Evolutionary conservation across 2,797 vertebrate genomes (phyloP), one percentile per base, ranked within the genome.

Genomic region (Acrocephalus scirpaceus): DNA sequence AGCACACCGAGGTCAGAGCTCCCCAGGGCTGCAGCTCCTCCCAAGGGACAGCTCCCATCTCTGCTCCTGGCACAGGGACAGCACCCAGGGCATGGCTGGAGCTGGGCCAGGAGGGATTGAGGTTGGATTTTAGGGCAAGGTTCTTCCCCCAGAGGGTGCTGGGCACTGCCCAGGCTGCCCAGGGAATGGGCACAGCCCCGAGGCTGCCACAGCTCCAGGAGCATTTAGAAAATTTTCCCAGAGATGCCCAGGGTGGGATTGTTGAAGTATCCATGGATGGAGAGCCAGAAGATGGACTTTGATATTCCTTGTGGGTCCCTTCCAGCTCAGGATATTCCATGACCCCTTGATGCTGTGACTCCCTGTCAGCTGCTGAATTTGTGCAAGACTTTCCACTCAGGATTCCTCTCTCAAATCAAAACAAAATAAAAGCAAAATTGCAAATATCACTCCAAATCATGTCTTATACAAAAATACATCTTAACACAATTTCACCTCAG

Each of bases 21-120:
- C 57, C 57, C 9, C 0, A 0, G 36, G 29, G 4, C n/a, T 70
- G 30, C 72, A 76, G 34, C 61, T 36, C 36, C 30, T 51, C 27
- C 16, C 0, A 0, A 29, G 30, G 64, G 48, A 0, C 50, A 78
- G 58, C 53, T 40, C 76, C 0, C 0, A 34, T 3, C 51, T 44
- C 62, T 76, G 72, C n/a, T 50, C 38, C 27, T 13, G 75, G 5
- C 3, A 16, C 58, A 72, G 36, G 18, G 27, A 9, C 60, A 66
- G 64, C 4, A 38, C 2, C 22, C 38, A 53, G 54, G 20, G 64
- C 7, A 3, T 0, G 0, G 23, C 67, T 66, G 85, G 20, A n/a
- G 67, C 32, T 54, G 60, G 0, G 1, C 26, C 32, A 54, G 48
- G 25, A 2, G 2, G 1, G 47, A 5, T n/a, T 27, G 4, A 23